Percentiles rank a stretch among this genome's conserved stretches.
These are phyloP conservation scores for Drosophila eugracilis DNA, from an alignment of 1,140 invertebrate species.

Conservation along the genomic window DNA sequence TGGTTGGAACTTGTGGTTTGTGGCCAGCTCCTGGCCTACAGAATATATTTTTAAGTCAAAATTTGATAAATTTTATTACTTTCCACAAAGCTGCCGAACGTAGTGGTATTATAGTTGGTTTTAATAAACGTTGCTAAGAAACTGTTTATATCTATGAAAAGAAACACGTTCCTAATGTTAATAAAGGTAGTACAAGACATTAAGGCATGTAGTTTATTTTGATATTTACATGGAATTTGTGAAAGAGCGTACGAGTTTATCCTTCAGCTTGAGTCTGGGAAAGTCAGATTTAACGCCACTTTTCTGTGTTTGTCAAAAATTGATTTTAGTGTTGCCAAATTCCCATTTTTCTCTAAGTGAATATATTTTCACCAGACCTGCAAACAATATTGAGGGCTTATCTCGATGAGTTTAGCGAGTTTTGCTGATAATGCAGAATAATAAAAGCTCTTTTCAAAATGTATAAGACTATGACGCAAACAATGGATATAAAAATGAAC, in stretches of 20 bases:
- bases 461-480: slow-evolving; percentile 28
- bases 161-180: too few species aligned
- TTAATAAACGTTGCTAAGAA: too few species aligned
- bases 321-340: not conserved
- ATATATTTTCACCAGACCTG: too few species aligned
- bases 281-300: too few species aligned
- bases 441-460: slow-evolving; percentile 3
- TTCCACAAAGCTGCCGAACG: not conserved
- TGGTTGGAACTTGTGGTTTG: not conserved
- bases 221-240: too few species aligned
- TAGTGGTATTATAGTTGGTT: too few species aligned
- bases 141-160: too few species aligned
- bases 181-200: too few species aligned
- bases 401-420: slow-evolving; percentile 2
- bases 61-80: not conserved
- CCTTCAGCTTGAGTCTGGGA: too few species aligned
- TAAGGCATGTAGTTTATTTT: too few species aligned
- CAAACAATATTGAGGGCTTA: slow-evolving; percentile 22
- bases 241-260: too few species aligned
- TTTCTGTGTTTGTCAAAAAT: slow-evolving; percentile 2
- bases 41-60: slow-evolving; percentile 1
- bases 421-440: slow-evolving; percentile 45
- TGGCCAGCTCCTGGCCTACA: not conserved
- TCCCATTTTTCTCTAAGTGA: not conserved
- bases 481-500: slow-evolving; percentile 1